Base-by-base conservation (phyloP, 2,888 invertebrate species). In the Bimastos eiseni region DNA sequence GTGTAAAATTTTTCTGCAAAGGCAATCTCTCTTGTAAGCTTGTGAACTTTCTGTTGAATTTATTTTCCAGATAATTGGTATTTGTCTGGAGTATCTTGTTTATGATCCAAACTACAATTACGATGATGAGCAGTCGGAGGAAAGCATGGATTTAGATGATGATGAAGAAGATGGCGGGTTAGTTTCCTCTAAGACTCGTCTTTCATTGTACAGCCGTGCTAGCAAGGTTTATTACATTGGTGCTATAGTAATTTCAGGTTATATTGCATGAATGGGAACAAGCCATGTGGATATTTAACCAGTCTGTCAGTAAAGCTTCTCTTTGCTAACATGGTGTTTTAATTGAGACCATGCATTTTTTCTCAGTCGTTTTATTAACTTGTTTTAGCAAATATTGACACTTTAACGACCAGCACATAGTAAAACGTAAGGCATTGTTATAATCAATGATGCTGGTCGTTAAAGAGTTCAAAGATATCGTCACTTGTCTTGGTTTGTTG, bases 81-180 rank as follows among this genome's bases (percentile, higher is more conserved):
- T 99, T 88, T 98, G 98, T 95, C 96, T 99, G 92, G 96, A 97
- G 94, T 98, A 98, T 95, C 97, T 99, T 92, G 97, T 97, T 0
- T 98, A 99, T 94, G 99, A 99, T 96, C 99, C 99, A 0, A 99
- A 99, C 95, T 99, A 99, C 95, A 99, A 99, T 95, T 99, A 99
- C 94, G 99, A 91, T 34, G 91, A 91, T 38, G 89, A 89, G 21
- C 41, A 89, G 84, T 83, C 84, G 1, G 86, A 86, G 34, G 90
- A 90, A 13, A 41, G 49, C 83, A 90, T 89, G 70, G 90, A 70
- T 24, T 36, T 70, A 70, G 70, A 90, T 83, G 90, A 89, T 41
- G 89, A 89, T 30, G 89, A 89, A 33, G 89, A 89, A 89, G 89
- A 89, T 37, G 89, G 44, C n/a, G 89, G 89, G 89, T 89, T n/a